Base-by-base conservation (phyloP, 2,797 vertebrate genomes). In the Rhinophrynus dorsalis region DNA sequence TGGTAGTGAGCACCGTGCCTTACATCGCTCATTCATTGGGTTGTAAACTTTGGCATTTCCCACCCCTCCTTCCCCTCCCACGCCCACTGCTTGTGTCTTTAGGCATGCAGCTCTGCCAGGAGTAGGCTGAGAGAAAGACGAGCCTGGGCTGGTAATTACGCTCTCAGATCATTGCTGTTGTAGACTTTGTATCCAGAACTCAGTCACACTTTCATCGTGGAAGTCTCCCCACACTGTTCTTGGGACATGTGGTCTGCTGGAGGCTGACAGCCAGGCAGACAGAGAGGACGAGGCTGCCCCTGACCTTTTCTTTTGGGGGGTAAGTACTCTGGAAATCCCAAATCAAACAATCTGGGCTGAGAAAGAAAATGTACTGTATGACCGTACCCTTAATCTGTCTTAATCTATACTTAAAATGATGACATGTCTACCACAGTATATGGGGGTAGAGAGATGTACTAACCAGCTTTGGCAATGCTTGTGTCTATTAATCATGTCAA, bases 131-230 rank as follows among this genome's bases (percentile, higher is more conserved):
- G 23, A 29, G 27, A 6, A 20, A 44, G 15, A 20, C 10, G 38
- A 32, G 38, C 3, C 57, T 30, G 57, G 37, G 26, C 8, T 3
- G 5, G 17, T 6, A 6, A 6, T n/a, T 8, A 33, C 6, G 1
- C 21, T 35, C 13, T 7, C 21, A 32, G 12, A 18, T 3, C 11
- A 15, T 33, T 56, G 42, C 42, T 24, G 9, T 20, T 35, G 11
- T 61, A 48, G 59, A 61, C 59, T 61, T 61, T 61, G 59, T 18
- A 61, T 61, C 42, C 42, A 23, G 24, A 17, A 17, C 26, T 29
- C 6, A 18, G 40, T 32, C 26, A 23, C 12, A 30, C 12, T 32
- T 27, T 12, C 5, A 17, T 8, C 11, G 3, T 27, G n/a, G n/a
- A n/a, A n/a, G n/a, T n/a, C n/a, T n/a, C n/a, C n/a, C n/a, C n/a